Conservation (phyloP, 1,140 invertebrate species). For the Drosophila dunni region DNA sequence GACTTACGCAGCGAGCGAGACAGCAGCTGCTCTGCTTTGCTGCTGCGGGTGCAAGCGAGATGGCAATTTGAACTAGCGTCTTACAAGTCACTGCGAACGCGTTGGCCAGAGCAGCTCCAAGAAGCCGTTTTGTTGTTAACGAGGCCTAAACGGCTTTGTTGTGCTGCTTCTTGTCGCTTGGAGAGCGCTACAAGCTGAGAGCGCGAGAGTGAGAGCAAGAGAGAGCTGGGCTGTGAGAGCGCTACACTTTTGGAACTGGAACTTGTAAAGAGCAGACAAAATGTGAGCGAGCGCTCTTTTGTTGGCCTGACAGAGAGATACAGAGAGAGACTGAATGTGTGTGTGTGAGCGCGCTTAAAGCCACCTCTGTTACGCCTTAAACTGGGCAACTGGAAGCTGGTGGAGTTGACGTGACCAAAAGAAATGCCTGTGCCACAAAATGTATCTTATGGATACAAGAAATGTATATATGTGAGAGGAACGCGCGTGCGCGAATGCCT, state of each 20-base stretch:
- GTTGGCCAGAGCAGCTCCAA: conserved; percentile 65
- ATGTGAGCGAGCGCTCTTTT: conserved; percentile 26
- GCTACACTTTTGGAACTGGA: conserved; percentile 68
- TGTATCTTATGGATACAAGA: conserved; percentile 74
- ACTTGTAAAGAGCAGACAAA: conserved; percentile 50
- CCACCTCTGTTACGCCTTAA: conserved; percentile 76
- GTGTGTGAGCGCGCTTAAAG: conserved; percentile 44
- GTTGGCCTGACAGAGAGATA: neutral
- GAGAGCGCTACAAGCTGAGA: conserved; percentile 1
- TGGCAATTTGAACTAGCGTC: conserved; percentile 32
- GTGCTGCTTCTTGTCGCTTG: conserved; percentile 23
- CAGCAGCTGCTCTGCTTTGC: conserved; percentile 10
- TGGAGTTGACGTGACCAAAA: conserved; percentile 73
- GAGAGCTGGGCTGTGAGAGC: neutral
- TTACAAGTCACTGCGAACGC: conserved; percentile 41
- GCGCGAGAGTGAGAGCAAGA: conserved; percentile 4
- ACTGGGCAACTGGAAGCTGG: conserved; percentile 45
- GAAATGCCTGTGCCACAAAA: conserved; percentile 67
- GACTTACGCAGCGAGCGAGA: conserved; percentile 79
- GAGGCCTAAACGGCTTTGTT: conserved; percentile 76
- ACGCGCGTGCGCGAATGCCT: conserved; percentile 43
- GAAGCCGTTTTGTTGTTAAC: conserved; percentile 81
- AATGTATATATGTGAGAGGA: conserved; percentile 53
- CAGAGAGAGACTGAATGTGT: neutral
- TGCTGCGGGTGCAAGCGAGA: conserved; percentile 34